These are phyloP conservation scores for Philhelius pedissequus DNA, from an alignment of 2,888 invertebrate species.

Conservation along the genomic window DNA sequence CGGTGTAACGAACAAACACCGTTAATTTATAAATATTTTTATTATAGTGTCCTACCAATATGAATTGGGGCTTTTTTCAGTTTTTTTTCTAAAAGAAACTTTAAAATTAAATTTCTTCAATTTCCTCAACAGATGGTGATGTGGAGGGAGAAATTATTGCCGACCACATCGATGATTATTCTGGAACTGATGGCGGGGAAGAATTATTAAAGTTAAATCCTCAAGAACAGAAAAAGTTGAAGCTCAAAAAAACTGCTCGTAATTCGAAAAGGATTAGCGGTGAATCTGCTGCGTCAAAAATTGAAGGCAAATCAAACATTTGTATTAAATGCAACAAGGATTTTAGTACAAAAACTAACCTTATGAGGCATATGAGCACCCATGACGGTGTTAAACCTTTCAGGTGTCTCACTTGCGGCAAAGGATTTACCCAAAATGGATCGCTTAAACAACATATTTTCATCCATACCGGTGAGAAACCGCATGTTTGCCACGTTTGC, in stretches of 20 bases:
- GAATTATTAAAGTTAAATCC: neutral
- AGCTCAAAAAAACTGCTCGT: neutral
- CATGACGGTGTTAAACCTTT: conserved; percentile 74
- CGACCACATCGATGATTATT: neutral
- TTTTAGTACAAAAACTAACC: conserved; percentile 75
- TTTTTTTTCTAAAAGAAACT: neutral
- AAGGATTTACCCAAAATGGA: conserved; percentile 75
- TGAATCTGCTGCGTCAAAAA: conserved; percentile 24
- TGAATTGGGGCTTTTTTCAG: neutral
- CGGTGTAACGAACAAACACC: too few species aligned
- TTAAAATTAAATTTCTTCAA: neutral
- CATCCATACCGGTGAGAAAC: conserved; percentile 75
- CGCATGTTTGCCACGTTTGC: conserved; percentile 73
- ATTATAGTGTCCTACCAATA: too few species aligned
- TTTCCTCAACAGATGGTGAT: neutral
- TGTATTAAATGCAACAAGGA: conserved; percentile 75
- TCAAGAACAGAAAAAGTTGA: conserved; percentile 5
- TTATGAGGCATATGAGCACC: conserved; percentile 74
- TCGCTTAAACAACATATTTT: conserved; percentile 75
- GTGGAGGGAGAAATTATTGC: neutral
- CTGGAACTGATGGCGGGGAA: conserved; percentile 10
- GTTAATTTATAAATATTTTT: too few species aligned
- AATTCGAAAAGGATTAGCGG: neutral
- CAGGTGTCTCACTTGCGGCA: conserved; percentile 73
- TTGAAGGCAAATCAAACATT: conserved; percentile 66